A percentile compares a stretch with the other conserved stretches of the same genome.
Evolutionary conservation across 2,888 invertebrate genomes (phyloP).

Genomic region (Oegoconia quadripuncta): DNA sequence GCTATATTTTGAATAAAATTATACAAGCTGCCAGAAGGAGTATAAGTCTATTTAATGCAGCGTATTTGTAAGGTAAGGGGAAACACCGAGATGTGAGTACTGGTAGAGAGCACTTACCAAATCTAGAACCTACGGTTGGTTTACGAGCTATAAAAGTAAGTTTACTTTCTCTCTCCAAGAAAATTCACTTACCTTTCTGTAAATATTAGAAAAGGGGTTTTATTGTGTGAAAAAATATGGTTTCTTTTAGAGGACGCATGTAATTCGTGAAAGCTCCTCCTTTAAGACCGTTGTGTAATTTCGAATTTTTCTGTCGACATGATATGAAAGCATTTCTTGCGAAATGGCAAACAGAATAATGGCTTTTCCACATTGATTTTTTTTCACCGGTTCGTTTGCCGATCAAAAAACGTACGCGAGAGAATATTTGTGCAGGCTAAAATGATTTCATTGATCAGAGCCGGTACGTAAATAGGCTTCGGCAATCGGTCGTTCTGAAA

Average conservation of each 20-base stretch:
- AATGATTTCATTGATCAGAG: slow-evolving; percentile 42
- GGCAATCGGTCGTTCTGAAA: slow-evolving; percentile 35
- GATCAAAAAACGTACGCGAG: slow-evolving; percentile 24
- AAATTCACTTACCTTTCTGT: slow-evolving; percentile 36
- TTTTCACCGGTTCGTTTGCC: slow-evolving; percentile 15
- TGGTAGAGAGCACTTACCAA: slow-evolving; percentile 27
- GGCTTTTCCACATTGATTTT: slow-evolving; percentile 16
- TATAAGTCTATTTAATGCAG: background rate
- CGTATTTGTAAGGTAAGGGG: background rate
- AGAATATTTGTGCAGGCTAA: slow-evolving; percentile 39
- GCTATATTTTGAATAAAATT: background rate
- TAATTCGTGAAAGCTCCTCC: background rate
- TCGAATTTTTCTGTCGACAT: background rate
- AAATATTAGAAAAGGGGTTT: slow-evolving; percentile 40
- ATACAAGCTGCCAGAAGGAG: background rate
- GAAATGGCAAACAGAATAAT: background rate
- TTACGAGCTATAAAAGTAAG: slow-evolving; percentile 47
- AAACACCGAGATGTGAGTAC: background rate
- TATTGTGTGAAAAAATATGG: slow-evolving; percentile 15
- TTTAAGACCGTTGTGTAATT: background rate
- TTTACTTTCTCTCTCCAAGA: slow-evolving; percentile 32
- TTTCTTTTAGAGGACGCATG: background rate
- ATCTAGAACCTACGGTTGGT: slow-evolving; percentile 41
- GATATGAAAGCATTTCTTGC: background rate
- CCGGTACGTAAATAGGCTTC: slow-evolving; percentile 35